A percentile compares a stretch with the other conserved stretches of the same genome.
Evolutionary conservation across 2,113 vertebrate species (phyloP).

Genomic region (Dipodomys spectabilis): DNA sequence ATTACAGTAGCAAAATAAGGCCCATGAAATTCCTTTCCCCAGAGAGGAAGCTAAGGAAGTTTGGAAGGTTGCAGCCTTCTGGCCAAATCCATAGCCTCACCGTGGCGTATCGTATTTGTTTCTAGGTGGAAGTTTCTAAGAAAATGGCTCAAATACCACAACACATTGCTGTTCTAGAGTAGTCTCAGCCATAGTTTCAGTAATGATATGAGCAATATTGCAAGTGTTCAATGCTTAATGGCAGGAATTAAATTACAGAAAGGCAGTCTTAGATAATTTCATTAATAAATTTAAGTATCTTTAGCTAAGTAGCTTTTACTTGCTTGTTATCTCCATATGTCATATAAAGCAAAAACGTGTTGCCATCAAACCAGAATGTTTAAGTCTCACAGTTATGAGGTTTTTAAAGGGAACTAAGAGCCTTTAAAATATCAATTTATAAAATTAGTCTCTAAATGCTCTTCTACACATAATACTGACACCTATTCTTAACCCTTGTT

Average conservation of each 20-base stretch:
- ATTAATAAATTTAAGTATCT: not conserved
- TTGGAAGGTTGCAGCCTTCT: not conserved
- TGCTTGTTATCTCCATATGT: not conserved
- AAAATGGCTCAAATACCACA: not conserved
- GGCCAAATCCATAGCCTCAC: not conserved
- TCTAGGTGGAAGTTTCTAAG: not conserved
- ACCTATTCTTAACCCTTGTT: not conserved
- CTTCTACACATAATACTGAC: not conserved
- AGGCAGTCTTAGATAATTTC: not conserved
- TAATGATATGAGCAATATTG: not conserved
- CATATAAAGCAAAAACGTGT: not conserved
- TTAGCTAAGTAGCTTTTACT: not conserved
- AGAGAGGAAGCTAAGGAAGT: not conserved
- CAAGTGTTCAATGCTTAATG: not conserved
- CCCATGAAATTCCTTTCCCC: not conserved
- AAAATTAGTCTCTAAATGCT: not conserved
- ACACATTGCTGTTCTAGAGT: not conserved
- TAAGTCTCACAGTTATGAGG: not conserved
- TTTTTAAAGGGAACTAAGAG: not conserved
- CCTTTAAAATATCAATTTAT: not conserved
- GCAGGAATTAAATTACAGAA: not conserved
- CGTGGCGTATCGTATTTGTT: not conserved
- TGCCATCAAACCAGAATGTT: not conserved
- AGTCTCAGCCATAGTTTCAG: not conserved
- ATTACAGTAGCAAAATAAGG: not conserved